phyloP scores from a whole-genome alignment of 2,888 invertebrate species.

The Microctonus brassicae region DNA sequence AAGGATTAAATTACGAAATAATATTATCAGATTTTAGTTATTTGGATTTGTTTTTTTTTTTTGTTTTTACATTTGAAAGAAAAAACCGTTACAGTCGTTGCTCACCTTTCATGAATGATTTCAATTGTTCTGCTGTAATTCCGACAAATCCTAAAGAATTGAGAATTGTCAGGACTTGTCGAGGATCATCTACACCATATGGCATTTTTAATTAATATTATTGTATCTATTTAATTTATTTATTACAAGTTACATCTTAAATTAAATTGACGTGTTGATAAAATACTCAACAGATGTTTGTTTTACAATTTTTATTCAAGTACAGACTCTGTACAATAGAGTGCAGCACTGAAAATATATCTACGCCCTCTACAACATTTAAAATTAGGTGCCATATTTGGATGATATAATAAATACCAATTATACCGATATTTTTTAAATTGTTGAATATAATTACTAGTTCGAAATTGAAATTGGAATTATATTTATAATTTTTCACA shows the following conservation, averaged over 20 bases:
- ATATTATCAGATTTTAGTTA: neutral
- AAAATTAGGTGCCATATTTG: neutral
- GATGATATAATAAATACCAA: neutral
- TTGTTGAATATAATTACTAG: neutral
- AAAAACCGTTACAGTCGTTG: constrained; percentile 20
- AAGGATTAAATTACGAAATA: constrained; percentile 4
- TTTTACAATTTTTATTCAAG: no score
- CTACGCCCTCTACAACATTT: neutral
- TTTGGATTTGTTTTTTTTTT: neutral
- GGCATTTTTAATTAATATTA: constrained; percentile 41
- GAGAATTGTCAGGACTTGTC: constrained; percentile 80
- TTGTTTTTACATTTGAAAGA: no score
- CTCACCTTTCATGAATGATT: constrained; percentile 84
- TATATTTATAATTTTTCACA: no score
- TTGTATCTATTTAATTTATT: neutral
- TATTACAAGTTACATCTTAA: neutral
- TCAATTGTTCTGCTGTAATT: constrained; percentile 80
- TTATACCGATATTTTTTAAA: neutral
- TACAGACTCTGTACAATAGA: no score
- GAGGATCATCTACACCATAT: constrained; percentile 72
- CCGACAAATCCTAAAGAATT: constrained; percentile 84
- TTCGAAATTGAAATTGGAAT: no score
- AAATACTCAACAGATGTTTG: no score
- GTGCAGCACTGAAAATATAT: no score
- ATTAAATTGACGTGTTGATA: neutral